These are phyloP conservation scores for Scaptodrosophila latifasciaeformis DNA, from an alignment of 2,888 invertebrate species.

Conservation along the genomic window DNA sequence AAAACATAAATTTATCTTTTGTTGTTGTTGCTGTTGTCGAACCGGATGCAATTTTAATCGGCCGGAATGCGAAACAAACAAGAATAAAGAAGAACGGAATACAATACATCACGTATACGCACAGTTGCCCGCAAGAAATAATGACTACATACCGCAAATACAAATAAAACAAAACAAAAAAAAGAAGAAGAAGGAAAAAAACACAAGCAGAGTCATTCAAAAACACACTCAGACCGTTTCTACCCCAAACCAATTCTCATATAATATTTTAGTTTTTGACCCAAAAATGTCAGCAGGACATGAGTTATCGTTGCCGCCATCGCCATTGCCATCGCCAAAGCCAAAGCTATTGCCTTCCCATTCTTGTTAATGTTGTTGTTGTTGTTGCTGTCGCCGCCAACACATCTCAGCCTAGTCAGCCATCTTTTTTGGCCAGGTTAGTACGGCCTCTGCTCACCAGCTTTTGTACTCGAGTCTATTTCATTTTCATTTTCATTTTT, in stretches of 20 bases:
- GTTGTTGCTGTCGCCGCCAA: constrained; percentile 25
- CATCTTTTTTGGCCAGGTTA: too few species aligned
- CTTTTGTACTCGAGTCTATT: too few species aligned
- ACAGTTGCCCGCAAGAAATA: constrained; percentile 5
- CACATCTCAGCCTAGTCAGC: too few species aligned
- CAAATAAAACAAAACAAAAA: background rate
- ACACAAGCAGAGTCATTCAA: constrained; percentile 12
- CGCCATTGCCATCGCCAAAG: constrained; percentile 28
- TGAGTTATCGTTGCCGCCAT: constrained; percentile 60
- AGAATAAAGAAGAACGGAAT: constrained; percentile 41
- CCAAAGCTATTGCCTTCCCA: constrained; percentile 2
- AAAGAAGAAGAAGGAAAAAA: constrained; percentile 6
- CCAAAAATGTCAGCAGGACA: constrained; percentile 69
- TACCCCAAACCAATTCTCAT: constrained; percentile 17
- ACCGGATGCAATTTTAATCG: constrained; percentile 68
- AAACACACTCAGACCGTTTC: background rate
- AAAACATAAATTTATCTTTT: background rate
- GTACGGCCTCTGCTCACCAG: too few species aligned
- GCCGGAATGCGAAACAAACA: constrained; percentile 44
- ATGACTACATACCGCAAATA: constrained; percentile 4
- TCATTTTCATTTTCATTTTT: too few species aligned
- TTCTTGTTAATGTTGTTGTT: too few species aligned
- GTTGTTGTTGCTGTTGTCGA: constrained; percentile 31
- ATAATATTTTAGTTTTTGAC: constrained; percentile 68
- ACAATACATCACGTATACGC: constrained; percentile 33